Conservation (phyloP, 1,140 invertebrate species). For the Polypedilum vanderplanki region DNA sequence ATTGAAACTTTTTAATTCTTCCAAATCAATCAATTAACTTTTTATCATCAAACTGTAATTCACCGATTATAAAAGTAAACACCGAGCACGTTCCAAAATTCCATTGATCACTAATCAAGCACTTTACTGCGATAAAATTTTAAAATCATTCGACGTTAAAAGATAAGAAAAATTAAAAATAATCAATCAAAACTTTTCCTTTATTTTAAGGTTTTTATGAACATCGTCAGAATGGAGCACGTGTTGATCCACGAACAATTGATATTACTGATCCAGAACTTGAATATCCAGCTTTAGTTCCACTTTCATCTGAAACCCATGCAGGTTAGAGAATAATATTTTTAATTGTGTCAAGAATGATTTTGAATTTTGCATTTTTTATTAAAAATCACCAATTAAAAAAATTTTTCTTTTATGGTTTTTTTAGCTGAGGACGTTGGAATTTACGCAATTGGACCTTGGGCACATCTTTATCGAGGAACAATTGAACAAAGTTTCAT, state of each 20-base stretch:
- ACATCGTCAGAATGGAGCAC: not conserved
- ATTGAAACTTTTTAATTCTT: slow-evolving; percentile 29
- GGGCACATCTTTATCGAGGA: slow-evolving; percentile 64
- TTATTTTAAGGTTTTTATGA: not conserved
- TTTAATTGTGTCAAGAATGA: no score
- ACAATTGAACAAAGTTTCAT: slow-evolving; percentile 74
- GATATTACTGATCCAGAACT: slow-evolving; percentile 41
- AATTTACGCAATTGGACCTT: slow-evolving; percentile 57
- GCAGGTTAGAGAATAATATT: slow-evolving; percentile 49
- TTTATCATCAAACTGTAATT: not conserved
- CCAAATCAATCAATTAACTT: not conserved
- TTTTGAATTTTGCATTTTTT: no score
- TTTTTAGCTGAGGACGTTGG: slow-evolving; percentile 52
- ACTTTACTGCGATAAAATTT: not conserved
- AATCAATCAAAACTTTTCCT: not conserved
- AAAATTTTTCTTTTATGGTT: no score
- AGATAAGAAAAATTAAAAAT: not conserved
- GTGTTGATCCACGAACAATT: not conserved
- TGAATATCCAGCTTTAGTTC: slow-evolving; percentile 48
- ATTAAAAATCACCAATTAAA: no score
- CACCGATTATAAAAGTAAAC: not conserved
- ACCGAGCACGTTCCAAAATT: not conserved
- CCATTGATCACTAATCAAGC: not conserved
- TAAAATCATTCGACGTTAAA: not conserved
- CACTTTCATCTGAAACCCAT: slow-evolving; percentile 53